Base-by-base conservation (phyloP, 2,797 vertebrate species). In the Helarctos malayanus region DNA sequence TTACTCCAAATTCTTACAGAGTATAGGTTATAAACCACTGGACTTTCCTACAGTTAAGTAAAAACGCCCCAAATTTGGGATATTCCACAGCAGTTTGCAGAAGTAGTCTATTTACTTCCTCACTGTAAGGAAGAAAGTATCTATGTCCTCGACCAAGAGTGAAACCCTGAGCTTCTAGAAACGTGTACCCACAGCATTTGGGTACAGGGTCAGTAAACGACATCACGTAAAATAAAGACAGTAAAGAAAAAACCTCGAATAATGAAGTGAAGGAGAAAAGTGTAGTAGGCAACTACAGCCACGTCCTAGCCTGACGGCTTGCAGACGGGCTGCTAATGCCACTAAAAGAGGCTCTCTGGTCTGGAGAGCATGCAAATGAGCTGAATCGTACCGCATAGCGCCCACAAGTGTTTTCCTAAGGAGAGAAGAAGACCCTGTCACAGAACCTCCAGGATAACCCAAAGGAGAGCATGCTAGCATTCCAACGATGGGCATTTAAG, bases 341-440 rank as follows among this genome's bases (percentile, higher is more conserved):
- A 27, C 56, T 0, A 3, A 19, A 23, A 59, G 59, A 11, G 0
- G 8, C 10, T 5, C 29, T 25, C 5, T 8, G 54, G 52, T 7
- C 45, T 47, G 23, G 41, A 7, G 19, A 18, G 57, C 13, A 0
- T 32, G 12, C 25, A 9, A 19, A 3, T 1, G 0, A 2, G 5
- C 63, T 19, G 52, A 4, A 10, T 14, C 4, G 12, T 5, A n/a
- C 38, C 5, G 75, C 35, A 35, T 0, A 8, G 7, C 11, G 9
- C 23, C 8, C 73, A n/a, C 15, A 18, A 45, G 11, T 2, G 8
- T 2, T 19, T 21, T 45, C 52, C 63, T 27, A 15, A 57, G 38
- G 41, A 79, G 61, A 56, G 52, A 54, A 9, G 19, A 5, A 5
- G 32, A 49, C n/a, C 9, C 35, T 13, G 61, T 35, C 56, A 6